Percentiles rank a stretch among this genome's conserved stretches.
Conservation (phyloP, 1,140 invertebrate genomes). For the Tetramorium parvispinum region DNA sequence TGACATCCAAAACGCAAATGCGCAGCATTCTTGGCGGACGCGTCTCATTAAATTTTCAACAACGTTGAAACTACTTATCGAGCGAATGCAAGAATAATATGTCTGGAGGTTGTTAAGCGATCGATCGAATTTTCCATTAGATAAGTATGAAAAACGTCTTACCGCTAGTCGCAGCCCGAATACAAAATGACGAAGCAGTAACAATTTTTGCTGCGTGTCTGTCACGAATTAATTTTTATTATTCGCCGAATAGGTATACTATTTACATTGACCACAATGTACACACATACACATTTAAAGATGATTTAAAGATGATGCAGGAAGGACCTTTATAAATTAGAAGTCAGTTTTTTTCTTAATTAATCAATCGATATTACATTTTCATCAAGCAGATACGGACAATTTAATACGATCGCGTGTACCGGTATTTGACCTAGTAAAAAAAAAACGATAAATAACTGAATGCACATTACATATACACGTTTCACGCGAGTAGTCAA, state of each 20-base stretch:
- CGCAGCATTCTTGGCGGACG: not conserved
- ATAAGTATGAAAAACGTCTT: not conserved
- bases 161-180: not conserved
- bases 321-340: not conserved
- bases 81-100: conserved; percentile 49
- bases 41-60: conserved; percentile 31
- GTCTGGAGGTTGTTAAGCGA: conserved; percentile 10
- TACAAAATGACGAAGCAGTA: not conserved
- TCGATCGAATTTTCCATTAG: conserved; percentile 38
- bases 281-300: no score
- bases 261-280: not conserved
- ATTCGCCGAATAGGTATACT: not conserved
- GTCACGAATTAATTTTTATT: conserved; percentile 21
- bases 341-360: not conserved
- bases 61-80: conserved; percentile 32
- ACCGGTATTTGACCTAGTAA: conserved; percentile 9
- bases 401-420: not conserved
- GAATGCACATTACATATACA: conserved; percentile 42
- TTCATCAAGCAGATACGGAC: not conserved
- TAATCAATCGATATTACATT: conserved; percentile 18
- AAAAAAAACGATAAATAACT: conserved; percentile 55
- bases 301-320: not conserved
- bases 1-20: conserved; percentile 27
- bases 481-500: conserved; percentile 42
- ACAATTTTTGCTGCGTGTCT: not conserved